phyloP scores from a whole-genome alignment of 2,113 vertebrate species.

The Morone chrysops region DNA sequence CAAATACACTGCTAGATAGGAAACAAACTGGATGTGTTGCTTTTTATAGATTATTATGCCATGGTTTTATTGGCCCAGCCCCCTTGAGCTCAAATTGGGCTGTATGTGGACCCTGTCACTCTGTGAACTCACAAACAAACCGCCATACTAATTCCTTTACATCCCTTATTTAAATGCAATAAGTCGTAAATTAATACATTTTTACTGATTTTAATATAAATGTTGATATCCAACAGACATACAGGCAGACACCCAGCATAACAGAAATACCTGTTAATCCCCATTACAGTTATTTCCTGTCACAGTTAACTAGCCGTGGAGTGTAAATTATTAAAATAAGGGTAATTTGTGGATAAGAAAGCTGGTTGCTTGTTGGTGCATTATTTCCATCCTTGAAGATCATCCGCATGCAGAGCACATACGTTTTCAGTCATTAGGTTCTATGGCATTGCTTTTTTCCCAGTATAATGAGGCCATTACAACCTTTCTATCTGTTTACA shows the following conservation, averaged over 20 bases:
- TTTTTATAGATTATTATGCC: no score
- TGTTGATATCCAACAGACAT: no score
- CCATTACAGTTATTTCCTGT: no score
- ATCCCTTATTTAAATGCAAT: neutral
- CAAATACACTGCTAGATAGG: no score
- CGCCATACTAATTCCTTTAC: no score
- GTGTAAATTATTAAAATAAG: neutral
- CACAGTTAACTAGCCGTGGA: no score
- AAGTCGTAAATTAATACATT: neutral
- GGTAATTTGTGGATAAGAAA: neutral
- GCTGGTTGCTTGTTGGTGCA: neutral
- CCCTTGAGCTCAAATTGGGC: no score
- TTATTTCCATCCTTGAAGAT: neutral
- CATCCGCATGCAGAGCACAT: neutral
- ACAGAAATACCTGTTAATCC: neutral
- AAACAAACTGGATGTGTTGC: no score
- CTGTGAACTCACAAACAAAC: no score
- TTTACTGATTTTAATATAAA: neutral
- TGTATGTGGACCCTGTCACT: no score
- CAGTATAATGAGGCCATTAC: neutral
- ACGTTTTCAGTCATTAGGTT: neutral
- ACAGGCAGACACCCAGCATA: neutral
- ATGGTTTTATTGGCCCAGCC: no score
- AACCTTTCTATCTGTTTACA: neutral
- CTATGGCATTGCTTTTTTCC: no score